Conservation (phyloP, 2,888 invertebrate genomes). For the Zonitis immaculata region DNA sequence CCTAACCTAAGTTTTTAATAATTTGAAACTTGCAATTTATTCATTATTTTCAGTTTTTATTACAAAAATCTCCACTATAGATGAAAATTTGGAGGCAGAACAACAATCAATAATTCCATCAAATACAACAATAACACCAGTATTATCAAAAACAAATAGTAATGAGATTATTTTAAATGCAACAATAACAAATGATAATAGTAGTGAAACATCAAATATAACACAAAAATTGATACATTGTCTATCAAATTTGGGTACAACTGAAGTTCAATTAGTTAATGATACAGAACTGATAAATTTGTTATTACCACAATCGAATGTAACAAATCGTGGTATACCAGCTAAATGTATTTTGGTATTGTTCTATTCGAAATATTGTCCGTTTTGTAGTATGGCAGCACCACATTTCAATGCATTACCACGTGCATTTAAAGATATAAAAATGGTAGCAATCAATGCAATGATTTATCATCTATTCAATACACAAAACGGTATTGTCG, state of each 20-base stretch:
- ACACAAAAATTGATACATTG: constrained; percentile 43
- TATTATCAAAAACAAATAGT: neutral
- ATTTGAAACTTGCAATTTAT: neutral
- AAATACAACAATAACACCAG: neutral
- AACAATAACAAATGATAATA: constrained; percentile 18
- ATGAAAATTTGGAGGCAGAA: neutral
- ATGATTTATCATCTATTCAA: constrained; percentile 77
- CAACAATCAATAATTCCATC: neutral
- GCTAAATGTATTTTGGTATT: constrained; percentile 73
- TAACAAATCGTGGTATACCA: constrained; percentile 59
- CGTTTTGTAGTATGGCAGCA: constrained; percentile 85
- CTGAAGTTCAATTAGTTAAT: constrained; percentile 63
- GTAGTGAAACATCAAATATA: constrained; percentile 24
- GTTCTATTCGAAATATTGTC: constrained; percentile 87
- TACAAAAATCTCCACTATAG: neutral
- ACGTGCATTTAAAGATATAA: constrained; percentile 78
- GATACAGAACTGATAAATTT: constrained; percentile 65
- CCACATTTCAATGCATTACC: constrained; percentile 88
- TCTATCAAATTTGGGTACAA: constrained; percentile 33
- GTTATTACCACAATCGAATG: constrained; percentile 58
- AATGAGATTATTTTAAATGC: neutral
- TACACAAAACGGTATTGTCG: constrained; percentile 86
- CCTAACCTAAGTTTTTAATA: neutral
- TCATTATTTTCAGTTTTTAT: neutral
- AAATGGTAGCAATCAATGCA: constrained; percentile 87